Evolutionary conservation across 2,113 vertebrate species (phyloP).

Genomic region (Equus przewalskii): DNA sequence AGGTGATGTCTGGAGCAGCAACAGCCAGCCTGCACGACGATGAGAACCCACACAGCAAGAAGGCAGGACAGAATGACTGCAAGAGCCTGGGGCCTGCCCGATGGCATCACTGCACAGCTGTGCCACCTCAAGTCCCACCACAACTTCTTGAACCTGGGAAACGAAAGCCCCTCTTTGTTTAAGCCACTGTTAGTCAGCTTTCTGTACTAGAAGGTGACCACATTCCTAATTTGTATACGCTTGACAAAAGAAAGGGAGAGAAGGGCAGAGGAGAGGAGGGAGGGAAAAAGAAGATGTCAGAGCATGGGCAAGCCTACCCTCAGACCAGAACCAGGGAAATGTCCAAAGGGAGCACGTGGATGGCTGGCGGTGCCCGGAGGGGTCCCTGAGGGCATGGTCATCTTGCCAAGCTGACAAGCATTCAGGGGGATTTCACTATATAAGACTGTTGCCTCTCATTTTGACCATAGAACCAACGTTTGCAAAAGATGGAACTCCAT

Average conservation of each 20-base stretch:
- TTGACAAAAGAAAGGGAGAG: background rate
- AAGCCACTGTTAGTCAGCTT: background rate
- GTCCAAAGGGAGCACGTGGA: background rate
- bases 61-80: background rate
- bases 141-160: background rate
- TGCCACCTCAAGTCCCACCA: background rate
- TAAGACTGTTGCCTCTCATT: background rate
- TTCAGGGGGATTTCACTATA: background rate
- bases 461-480: background rate
- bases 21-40: background rate
- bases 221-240: background rate
- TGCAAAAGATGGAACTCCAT: background rate
- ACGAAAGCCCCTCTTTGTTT: background rate
- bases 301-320: background rate
- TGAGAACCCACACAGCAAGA: too few relatives aligned
- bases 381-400: background rate
- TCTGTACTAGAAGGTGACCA: background rate
- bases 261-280: background rate
- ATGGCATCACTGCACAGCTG: rapidly evolving
- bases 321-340: background rate
- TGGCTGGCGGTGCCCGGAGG: rapidly evolving
- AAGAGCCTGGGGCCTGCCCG: background rate
- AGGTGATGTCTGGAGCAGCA: background rate
- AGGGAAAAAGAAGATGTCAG: background rate
- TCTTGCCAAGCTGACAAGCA: background rate